A percentile compares a stretch with the other conserved stretches of the same genome.
Conservation (phyloP, 2,113 vertebrate genomes). For the Phoxinus phoxinus region DNA sequence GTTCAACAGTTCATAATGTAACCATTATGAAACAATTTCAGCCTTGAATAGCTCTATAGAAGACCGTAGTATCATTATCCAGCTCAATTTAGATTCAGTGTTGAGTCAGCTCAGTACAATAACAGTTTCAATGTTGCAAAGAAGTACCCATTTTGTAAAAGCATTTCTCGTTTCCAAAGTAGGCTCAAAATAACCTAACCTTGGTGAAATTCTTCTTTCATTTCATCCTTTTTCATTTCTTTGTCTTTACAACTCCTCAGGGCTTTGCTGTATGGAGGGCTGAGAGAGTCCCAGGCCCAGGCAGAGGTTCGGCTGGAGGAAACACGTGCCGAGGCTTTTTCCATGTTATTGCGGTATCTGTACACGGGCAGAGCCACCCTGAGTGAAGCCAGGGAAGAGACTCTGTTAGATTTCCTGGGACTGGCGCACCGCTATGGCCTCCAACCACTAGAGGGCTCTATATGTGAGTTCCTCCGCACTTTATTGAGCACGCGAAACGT, state of each 20-base stretch:
- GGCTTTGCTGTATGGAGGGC: constrained; percentile 93
- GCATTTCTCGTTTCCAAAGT: neutral
- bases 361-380: constrained; percentile 95
- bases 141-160: neutral
- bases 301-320: constrained; percentile 94
- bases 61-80: too few species aligned
- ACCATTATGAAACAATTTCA: too few species aligned
- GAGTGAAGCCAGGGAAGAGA: constrained; percentile 92
- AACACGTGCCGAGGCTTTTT: constrained; percentile 93
- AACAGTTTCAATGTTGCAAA: neutral
- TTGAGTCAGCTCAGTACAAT: neutral
- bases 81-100: too few species aligned
- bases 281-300: constrained; percentile 95
- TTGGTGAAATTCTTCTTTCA: neutral
- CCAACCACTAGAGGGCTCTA: constrained; percentile 94
- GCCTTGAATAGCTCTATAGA: too few species aligned
- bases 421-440: constrained; percentile 96
- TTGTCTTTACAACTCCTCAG: constrained; percentile 65
- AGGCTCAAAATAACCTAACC: neutral
- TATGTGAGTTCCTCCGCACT: constrained; percentile 95
- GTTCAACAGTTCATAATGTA: neutral
- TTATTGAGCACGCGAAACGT: constrained; percentile 94
- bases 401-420: constrained; percentile 94
- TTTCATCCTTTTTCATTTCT: too few species aligned
- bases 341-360: constrained; percentile 94